Evolutionary conservation across 2,888 invertebrate species (phyloP).

Genomic region (Gisinianus flammeolus): DNA sequence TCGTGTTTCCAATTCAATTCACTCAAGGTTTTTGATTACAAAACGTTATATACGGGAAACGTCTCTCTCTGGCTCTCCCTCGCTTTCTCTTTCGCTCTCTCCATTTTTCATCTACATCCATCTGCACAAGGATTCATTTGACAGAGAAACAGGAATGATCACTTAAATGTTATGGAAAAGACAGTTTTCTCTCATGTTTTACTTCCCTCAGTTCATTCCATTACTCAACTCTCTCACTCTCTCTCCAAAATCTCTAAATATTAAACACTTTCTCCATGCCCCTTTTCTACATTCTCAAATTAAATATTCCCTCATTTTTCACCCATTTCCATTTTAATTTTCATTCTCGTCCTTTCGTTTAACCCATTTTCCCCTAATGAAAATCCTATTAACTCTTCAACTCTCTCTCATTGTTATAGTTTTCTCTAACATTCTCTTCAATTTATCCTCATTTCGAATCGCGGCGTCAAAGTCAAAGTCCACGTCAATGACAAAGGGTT

Average conservation of each 20-base stretch:
- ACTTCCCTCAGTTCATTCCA: neutral
- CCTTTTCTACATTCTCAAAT: neutral
- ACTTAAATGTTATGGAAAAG: conserved; percentile 5
- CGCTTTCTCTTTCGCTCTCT: neutral
- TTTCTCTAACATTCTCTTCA: too few species aligned
- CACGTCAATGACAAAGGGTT: too few species aligned
- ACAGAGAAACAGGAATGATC: conserved; percentile 16
- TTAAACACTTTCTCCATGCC: neutral
- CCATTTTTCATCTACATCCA: neutral
- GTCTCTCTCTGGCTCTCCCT: neutral
- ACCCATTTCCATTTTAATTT: too few species aligned
- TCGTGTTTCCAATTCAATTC: conserved; percentile 25
- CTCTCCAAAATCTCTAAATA: neutral
- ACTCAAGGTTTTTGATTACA: conserved; percentile 25
- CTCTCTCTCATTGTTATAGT: too few species aligned
- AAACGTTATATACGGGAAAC: conserved; percentile 7
- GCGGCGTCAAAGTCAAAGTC: too few species aligned
- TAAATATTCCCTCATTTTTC: too few species aligned
- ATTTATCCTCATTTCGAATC: too few species aligned
- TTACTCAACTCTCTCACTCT: neutral
- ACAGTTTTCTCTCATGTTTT: neutral
- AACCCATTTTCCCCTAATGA: too few species aligned
- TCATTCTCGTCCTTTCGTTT: too few species aligned
- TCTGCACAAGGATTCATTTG: neutral
- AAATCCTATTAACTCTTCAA: too few species aligned